phyloP scores from a whole-genome alignment of 2,797 vertebrate genomes.

The Gila robusta region DNA sequence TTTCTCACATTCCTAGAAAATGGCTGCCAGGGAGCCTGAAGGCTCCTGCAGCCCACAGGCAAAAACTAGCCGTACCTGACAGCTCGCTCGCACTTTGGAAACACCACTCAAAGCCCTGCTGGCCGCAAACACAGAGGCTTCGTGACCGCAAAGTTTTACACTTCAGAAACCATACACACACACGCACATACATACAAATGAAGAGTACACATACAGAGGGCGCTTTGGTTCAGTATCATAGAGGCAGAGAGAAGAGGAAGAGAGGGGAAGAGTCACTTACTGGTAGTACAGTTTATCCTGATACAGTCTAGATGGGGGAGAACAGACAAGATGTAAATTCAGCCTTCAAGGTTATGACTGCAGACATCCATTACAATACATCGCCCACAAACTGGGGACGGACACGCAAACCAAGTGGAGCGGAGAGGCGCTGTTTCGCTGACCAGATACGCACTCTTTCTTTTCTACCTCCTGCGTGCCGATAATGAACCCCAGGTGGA shows the following conservation, averaged over 20 bases:
- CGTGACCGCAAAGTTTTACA: constrained; percentile 11
- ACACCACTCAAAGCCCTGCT: constrained; percentile 37
- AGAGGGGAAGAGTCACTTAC: constrained; percentile 90
- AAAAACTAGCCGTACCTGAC: constrained; percentile 51
- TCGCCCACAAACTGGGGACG: constrained; percentile 94
- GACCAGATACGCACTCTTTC: constrained; percentile 53
- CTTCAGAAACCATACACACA: constrained; percentile 47
- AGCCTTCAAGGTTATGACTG: constrained; percentile 99
- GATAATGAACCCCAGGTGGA: constrained; percentile 60
- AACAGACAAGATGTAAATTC: constrained; percentile 99
- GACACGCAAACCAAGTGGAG: constrained; percentile 83
- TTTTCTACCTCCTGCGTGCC: constrained; percentile 47
- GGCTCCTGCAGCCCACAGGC: constrained; percentile 51
- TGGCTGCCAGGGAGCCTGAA: constrained; percentile 60
- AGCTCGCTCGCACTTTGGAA: background rate
- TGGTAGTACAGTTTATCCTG: constrained; percentile 99
- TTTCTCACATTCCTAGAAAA: constrained; percentile 62
- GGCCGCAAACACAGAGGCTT: constrained; percentile 33
- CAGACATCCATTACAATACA: constrained; percentile 94
- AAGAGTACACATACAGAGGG: constrained; percentile 40
- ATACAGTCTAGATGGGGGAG: constrained; percentile 99
- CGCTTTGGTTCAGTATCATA: constrained; percentile 57
- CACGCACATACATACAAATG: constrained; percentile 58
- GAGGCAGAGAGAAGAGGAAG: constrained; percentile 56
- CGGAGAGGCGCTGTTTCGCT: constrained; percentile 47